Base-by-base conservation (phyloP, 2,888 invertebrate species). In the Tenthredo mesomela region DNA sequence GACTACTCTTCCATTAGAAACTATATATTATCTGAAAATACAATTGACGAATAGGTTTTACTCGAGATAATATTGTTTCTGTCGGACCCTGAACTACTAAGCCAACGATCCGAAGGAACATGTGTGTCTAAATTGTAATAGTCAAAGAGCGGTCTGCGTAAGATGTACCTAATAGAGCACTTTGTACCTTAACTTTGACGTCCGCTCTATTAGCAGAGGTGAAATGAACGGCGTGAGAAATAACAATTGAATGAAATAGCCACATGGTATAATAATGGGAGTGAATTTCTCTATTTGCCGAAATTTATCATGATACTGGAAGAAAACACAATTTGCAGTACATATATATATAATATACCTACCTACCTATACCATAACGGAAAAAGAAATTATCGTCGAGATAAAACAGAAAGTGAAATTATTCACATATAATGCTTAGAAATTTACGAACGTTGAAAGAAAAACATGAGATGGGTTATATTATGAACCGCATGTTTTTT, bases 11-110 rank as follows among this genome's bases (percentile, higher is more conserved):
- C 78, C 78, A 78, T 78, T 58, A 54, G 33, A 58, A 54, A 29
- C 33, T n/a, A 37, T 25, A 58, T 10, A 58, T 58, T 10, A 58
- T 58, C 10, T 33, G 5, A 54, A 54, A 7, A n/a, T 21, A 37
- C 33, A 40, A 6, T 29, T 47, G n/a, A 37, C 33, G 21, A 33
- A 33, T 47, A n/a, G 54, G 47, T 77, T 77, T 77, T 33, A 29
- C 21, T 78, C 50, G 33, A 29, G 54, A 78, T 78, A 78, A 78
- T 78, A 78, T 78, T 78, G 77, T 33, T 78, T 58, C 37, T 58
- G 37, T 12, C 6, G n/a, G 25, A 21, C 21, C 21, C n/a, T 9
- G 54, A 33, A 78, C 18, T 40, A 75, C 75, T 47, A 5, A 75
- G 40, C 37, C 40, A 71, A 71, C 18, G 33, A 40, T 2, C 71